These are phyloP conservation scores for Synergus gifuensis DNA, from an alignment of 2,888 invertebrate genomes.

Conservation along the genomic window DNA sequence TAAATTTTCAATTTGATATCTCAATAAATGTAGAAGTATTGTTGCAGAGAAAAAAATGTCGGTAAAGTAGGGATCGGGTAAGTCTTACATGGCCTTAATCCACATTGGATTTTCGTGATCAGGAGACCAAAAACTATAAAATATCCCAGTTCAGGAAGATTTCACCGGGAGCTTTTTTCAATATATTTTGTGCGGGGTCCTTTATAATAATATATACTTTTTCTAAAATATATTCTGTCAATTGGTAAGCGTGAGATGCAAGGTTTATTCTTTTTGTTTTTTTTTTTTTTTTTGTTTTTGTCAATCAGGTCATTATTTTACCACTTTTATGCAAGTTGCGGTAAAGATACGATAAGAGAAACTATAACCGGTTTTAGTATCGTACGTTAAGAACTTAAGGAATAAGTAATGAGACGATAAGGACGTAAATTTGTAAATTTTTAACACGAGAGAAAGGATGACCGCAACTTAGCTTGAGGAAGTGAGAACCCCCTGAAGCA, in stretches of 20 bases:
- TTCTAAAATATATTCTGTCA: background rate
- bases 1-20: no score
- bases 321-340: slow-evolving; percentile 1
- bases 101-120: no score
- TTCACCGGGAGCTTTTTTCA: background rate
- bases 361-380: slow-evolving; percentile 38
- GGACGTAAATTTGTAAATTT: background rate
- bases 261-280: background rate
- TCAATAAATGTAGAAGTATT: no score
- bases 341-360: slow-evolving; percentile 35
- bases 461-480: background rate
- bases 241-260: background rate
- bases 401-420: slow-evolving; percentile 19
- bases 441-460: background rate
- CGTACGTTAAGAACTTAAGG: slow-evolving; percentile 28
- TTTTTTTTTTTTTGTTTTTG: background rate
- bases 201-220: no score
- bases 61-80: no score
- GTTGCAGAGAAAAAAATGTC: no score
- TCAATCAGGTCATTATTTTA: background rate
- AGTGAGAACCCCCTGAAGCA: slow-evolving; percentile 33
- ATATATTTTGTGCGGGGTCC: no score
- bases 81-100: no score
- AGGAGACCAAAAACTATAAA: no score
- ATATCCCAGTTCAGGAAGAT: no score